Evolutionary conservation across 2,797 vertebrate genomes (phyloP), one percentile per base, ranked within the genome.

Genomic region (Syngnathus acus): DNA sequence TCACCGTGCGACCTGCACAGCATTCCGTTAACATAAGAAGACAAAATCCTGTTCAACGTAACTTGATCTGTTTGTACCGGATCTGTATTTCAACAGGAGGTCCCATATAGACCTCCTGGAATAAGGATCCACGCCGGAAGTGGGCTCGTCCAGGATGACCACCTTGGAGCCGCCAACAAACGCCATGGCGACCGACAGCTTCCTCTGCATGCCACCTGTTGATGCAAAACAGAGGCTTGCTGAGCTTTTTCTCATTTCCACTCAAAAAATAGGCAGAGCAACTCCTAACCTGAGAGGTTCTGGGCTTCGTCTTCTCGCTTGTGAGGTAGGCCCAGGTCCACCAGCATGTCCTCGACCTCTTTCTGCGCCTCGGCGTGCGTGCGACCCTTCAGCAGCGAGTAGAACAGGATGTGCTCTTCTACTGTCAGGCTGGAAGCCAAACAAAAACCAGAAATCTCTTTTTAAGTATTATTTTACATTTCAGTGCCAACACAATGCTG

Each of bases 31-130:
- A 32, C 51, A 48, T 13, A 42, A 51, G 17, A 0, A 48, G 10
- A 66, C 11, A 65, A 38, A 1, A 11, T 39, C 50, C 64, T 70
- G 40, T 63, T 63, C 76, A 78, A 60, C 39, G 38, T 0, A 6
- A 9, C 32, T 51, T 39, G 4, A 51, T 21, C 63, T 4, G 0
- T 9, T 47, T 13, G 73, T 91, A 98, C 96, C 95, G 78, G 88
- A 67, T 72, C 93, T 93, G 68, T 96, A 95, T 80, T 99, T 99
- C 53, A 99, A 88, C 2, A 99, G 87, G 48, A 99, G 92, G 75
- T 99, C 96, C 96, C 97, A 99, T 81, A 99, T 99, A 1, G 95
- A 96, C 63, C 95, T 86, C 69, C 96, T 93, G 17, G 97, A 98
- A 76, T 98, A 98, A 0, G 97, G 97, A 78, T 99, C 97, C 54